Evolutionary conservation across 2,113 vertebrate genomes (phyloP), one percentile per base, ranked within the genome.

Genomic region (Mesembrinibis cayennensis): DNA sequence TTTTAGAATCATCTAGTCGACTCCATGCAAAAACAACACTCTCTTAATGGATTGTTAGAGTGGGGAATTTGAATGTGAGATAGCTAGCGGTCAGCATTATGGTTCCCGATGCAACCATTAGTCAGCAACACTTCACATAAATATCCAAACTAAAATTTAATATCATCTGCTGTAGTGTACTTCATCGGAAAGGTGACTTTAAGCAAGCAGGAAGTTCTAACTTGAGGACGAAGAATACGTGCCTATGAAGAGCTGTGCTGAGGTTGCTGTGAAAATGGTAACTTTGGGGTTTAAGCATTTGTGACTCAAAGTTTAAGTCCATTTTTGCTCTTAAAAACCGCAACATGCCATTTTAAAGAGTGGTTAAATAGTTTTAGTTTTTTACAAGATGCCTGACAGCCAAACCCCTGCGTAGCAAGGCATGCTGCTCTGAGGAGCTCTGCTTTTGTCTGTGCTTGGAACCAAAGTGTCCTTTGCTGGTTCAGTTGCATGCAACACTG

Each of bases 21-120:
- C 19, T 86, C 38, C 1, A 5, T 36, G 49, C 6, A 66, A 38
- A 90, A 88, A 5, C 38, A 79, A 2, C 3, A 0, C 17, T 61
- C 52, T 34, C 45, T 36, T 95, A 91, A 87, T 87, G 81, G 47
- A 78, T 55, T 73, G 52, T 44, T 71, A 53, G 82, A 70, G 63
- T 78, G 73, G 69, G 67, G 79, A 81, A 71, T 70, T 78, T 50
- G 32, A 88, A 70, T 80, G 71, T 7, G 26, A 87, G 90, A 26
- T n/a, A 73, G 63, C 52, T 55, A 74, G 67, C 0, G 11, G 80
- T 82, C 94, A 92, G 80, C 56, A 40, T 72, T 91, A 61, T 38
- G 34, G 50, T 73, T 94, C 79, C 32, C 10, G 3, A 52, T 90
- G 63, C 74, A 88, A n/a, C 56, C 80, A 65, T 92, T 94, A 93